Evolutionary conservation across 2,113 vertebrate genomes (phyloP), one percentile per base, ranked within the genome.

Genomic region (Paradoxurus hermaphroditus): DNA sequence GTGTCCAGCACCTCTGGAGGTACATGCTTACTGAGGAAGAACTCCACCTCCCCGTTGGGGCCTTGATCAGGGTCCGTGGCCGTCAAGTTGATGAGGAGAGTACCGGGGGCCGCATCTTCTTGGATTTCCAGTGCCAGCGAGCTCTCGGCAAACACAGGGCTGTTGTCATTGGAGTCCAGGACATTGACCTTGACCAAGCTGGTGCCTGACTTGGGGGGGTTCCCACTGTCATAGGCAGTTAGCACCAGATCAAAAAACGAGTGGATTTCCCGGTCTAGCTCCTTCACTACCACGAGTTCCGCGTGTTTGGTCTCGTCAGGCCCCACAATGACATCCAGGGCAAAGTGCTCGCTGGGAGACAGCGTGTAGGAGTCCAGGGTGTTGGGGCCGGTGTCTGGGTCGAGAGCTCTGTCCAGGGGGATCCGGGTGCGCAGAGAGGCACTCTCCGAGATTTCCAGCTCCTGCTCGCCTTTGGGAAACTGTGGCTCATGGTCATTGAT

Each of bases 141-240:
- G 94, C 98, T 99, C 88, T 99, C 98, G 65, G 99, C 99, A 97
- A 99, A 99, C 7, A 98, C n/a, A 0, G 99, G 99, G 87, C 99
- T 99, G 91, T 99, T 99, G 91, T 99, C 99, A 0, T 99, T 99
- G 53, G 99, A 99, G 97, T 99, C 99, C 0, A 99, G 98, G 53
- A 99, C 99, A 0, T 98, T 99, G 82, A 99, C 98, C 88, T 98
- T 99, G 39, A 99, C 98, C 91, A 99, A 97, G 46, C 99, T 99
- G 1, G 99, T 99, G 23, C 99, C 99, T 59, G 99, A 99, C 96
- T 98, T 99, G 1, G 99, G 99, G 0, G 99, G 99, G 31, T 98
- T 98, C 53, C 99, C 99, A 1, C 99, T 99, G 89, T 99, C 99
- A 39, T 99, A 99, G 9, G 99, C 99, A 0, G 98, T 98, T 95